A percentile compares a stretch with the other conserved stretches of the same genome.
Conservation (phyloP, 2,113 vertebrate genomes). For the Mesocricetus auratus region DNA sequence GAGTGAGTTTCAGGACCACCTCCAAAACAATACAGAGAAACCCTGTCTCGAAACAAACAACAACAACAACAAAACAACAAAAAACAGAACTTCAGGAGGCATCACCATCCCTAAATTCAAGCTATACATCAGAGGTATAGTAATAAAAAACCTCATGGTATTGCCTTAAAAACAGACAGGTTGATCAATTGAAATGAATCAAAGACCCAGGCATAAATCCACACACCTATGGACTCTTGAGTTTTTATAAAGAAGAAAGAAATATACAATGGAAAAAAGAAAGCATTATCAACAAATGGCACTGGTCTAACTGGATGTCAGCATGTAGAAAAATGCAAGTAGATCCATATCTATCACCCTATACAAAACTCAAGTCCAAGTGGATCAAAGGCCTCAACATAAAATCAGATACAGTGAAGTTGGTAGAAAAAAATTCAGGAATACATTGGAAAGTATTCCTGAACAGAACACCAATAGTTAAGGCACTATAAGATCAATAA, state of each 20-base stretch:
- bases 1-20: too few relatives aligned
- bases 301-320: neutral
- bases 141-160: neutral
- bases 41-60: too few relatives aligned
- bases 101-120: too few relatives aligned
- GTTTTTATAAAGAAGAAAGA: too few relatives aligned
- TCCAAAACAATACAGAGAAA: too few relatives aligned
- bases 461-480: neutral
- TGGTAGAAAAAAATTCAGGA: neutral
- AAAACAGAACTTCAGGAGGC: too few relatives aligned
- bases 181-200: neutral
- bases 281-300: neutral
- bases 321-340: neutral
- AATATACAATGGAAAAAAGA: too few relatives aligned
- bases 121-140: neutral
- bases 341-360: neutral
- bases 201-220: too few relatives aligned
- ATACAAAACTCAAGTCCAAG: neutral
- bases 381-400: neutral
- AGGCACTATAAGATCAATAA: neutral
- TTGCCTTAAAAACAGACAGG: neutral
- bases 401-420: neutral
- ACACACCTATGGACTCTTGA: too few relatives aligned
- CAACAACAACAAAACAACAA: too few relatives aligned
- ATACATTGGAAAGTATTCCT: neutral